phyloP scores from a whole-genome alignment of 2,888 invertebrate species.

The Priocnemis perturbator region DNA sequence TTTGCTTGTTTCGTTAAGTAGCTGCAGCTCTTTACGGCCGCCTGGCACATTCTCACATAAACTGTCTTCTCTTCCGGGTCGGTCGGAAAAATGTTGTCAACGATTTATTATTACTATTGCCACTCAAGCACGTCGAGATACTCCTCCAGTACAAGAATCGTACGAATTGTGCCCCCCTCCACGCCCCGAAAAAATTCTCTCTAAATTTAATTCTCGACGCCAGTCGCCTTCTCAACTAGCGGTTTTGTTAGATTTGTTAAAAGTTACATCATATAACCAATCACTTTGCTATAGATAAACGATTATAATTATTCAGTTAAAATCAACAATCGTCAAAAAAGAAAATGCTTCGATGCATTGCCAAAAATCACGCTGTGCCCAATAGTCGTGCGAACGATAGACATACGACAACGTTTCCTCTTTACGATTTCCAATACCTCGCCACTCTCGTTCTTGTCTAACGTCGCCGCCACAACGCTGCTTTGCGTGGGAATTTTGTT shows the following conservation, averaged over 20 bases:
- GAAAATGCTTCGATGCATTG: conserved; percentile 61
- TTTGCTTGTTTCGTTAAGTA: conserved; percentile 10
- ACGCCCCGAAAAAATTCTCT: conserved; percentile 39
- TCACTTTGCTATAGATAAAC: conserved; percentile 49
- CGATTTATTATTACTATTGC: conserved; percentile 24
- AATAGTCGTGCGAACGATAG: conserved; percentile 46
- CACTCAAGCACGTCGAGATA: conserved; percentile 42
- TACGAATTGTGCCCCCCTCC: conserved; percentile 36
- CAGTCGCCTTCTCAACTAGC: conserved; percentile 21
- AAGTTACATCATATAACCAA: conserved; percentile 45
- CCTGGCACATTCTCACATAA: conserved; percentile 17
- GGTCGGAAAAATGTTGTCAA: conserved; percentile 16
- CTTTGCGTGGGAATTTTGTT: too few relatives aligned
- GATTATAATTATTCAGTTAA: conserved; percentile 55
- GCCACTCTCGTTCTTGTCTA: too few relatives aligned
- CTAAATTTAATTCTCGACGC: conserved; percentile 41
- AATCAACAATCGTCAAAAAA: conserved; percentile 59
- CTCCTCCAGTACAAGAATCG: conserved; percentile 45
- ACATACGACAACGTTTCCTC: not conserved
- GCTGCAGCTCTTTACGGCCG: conserved; percentile 18
- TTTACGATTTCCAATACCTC: too few relatives aligned
- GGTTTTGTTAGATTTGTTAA: conserved; percentile 45
- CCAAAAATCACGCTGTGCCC: conserved; percentile 63
- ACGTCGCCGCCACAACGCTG: too few relatives aligned
- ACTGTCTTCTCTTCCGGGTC: conserved; percentile 10